phyloP scores from a whole-genome alignment of 2,113 vertebrate species.

The Phoenicopterus ruber region DNA sequence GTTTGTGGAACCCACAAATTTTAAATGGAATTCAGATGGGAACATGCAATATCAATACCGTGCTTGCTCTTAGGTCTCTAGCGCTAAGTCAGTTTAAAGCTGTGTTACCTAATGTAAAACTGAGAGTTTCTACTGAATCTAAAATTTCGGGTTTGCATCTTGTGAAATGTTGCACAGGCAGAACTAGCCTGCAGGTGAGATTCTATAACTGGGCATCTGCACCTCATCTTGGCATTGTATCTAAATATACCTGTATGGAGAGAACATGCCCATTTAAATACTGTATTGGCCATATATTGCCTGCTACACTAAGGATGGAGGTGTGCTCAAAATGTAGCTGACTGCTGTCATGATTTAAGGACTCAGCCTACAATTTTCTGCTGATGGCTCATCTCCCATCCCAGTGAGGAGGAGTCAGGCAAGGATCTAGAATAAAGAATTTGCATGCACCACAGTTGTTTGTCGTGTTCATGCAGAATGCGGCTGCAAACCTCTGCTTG shows the following conservation, averaged over 20 bases:
- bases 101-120: neutral
- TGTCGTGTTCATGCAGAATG: neutral
- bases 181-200: neutral
- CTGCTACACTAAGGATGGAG: neutral
- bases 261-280: neutral
- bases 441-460: neutral
- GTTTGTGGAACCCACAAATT: neutral
- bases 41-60: neutral
- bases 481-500: neutral
- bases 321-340: neutral
- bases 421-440: neutral
- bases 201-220: neutral
- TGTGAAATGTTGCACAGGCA: neutral
- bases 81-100: neutral
- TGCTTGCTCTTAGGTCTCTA: neutral
- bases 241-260: fast-evolving
- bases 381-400: neutral
- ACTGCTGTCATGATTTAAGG: neutral
- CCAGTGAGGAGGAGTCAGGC: neutral
- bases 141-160: neutral
- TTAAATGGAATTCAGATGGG: neutral
- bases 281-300: neutral
- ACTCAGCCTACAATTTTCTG: neutral
- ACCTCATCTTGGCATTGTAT: neutral
- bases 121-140: neutral